Evolutionary conservation across 2,797 vertebrate genomes (phyloP).

Genomic region (Ptychadena robeensis): DNA sequence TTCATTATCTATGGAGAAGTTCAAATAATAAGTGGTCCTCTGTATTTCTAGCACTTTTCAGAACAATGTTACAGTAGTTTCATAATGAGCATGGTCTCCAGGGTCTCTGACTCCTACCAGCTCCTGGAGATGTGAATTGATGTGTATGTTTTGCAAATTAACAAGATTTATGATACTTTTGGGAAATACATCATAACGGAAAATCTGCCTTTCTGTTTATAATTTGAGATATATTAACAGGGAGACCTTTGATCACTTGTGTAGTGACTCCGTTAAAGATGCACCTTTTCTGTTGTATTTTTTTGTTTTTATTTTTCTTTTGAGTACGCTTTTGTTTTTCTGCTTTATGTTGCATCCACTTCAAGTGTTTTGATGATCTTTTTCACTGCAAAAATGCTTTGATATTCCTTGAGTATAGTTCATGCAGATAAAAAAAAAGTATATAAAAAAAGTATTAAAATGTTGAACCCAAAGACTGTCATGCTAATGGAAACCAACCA

Average conservation of each 20-base stretch:
- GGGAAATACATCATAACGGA: slow-evolving; percentile 61
- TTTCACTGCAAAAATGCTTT: background rate
- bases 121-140: slow-evolving; percentile 60
- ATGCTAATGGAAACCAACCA: no score
- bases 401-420: slow-evolving; percentile 6
- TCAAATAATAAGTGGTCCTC: slow-evolving; percentile 52
- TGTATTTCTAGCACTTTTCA: slow-evolving; percentile 49
- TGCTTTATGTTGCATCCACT: background rate
- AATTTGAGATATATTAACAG: slow-evolving; percentile 60
- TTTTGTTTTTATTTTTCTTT: slow-evolving; percentile 11
- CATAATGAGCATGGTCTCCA: slow-evolving; percentile 59
- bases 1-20: slow-evolving; percentile 50
- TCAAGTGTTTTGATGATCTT: background rate
- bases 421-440: background rate
- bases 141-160: slow-evolving; percentile 63
- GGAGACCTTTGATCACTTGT: slow-evolving; percentile 52
- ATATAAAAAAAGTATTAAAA: background rate
- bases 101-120: slow-evolving; percentile 59
- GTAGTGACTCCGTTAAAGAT: slow-evolving; percentile 25
- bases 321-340: slow-evolving; percentile 1
- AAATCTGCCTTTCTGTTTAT: slow-evolving; percentile 62
- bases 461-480: no score
- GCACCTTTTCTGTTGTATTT: slow-evolving; percentile 7
- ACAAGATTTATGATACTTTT: slow-evolving; percentile 62
- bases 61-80: slow-evolving; percentile 54